Base-by-base conservation (phyloP, 2,113 vertebrate genomes). In the Hucho hucho region DNA sequence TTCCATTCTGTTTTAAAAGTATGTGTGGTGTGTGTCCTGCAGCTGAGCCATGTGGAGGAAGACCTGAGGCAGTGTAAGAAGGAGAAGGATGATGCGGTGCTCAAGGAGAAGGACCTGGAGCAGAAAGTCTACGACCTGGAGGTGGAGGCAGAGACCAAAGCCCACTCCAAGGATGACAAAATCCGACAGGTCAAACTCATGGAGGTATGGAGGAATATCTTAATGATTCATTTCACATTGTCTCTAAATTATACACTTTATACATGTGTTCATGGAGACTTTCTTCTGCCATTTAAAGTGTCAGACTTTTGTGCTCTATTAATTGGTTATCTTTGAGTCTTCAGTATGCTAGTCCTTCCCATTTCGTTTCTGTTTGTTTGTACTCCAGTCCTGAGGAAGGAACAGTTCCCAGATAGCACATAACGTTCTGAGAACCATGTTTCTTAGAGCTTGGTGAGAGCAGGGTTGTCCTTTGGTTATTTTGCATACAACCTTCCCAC, bases 121-220 rank as follows among this genome's bases (percentile, higher is more conserved):
- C 94, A 93, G 83, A 95, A 93, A 1, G 83, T 98, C 58, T 93
- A 91, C 70, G 93, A 95, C 63, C 90, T 98, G 82, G 96, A 98
- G 85, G 86, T 90, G 0, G 94, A 97, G 72, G 88, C 94, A 9
- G 95, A 96, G 81, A 92, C 91, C 46, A 95, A 91, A 87, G 83
- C 73, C 67, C 92, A 94, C 80, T 66, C 90, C 71, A 97, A 94
- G 75, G 96, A 95, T 0, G 97, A 98, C 76, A 95, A 94, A 68
- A 49, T 90, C 56, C 89, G 95, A 74, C 95, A 97, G 0, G n/a
- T 95, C 70, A 99, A 97, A 87, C 86, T 95, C 56, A 90, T 98
- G 92, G 96, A 98, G 96, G 98, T 99, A 91, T 53, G 49, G 49
- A 53, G 49, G 49, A 5, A 53, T 53, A 53, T 53, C 49, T 53